phyloP scores from a whole-genome alignment of 2,113 vertebrate genomes.

The Pundamilia nyererei region DNA sequence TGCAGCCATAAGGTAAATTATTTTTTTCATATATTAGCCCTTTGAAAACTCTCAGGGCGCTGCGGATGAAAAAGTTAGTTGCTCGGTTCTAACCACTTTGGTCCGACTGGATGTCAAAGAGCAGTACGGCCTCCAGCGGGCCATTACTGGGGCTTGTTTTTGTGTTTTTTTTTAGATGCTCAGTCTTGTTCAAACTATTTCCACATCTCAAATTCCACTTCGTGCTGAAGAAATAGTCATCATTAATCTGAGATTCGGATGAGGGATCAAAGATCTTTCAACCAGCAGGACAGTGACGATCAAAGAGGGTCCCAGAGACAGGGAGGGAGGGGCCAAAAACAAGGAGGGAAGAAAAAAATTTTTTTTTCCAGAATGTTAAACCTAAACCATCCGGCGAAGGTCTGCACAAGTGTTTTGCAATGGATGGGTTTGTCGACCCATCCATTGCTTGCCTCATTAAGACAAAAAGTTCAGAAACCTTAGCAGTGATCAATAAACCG shows the following conservation, averaged over 20 bases:
- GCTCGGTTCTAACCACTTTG: conserved; percentile 55
- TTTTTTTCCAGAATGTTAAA: background rate
- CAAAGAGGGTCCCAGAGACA: background rate
- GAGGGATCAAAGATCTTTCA: conserved; percentile 22
- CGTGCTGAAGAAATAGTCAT: conserved; percentile 23
- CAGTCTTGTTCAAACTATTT: conserved; percentile 36
- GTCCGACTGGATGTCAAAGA: conserved; percentile 42
- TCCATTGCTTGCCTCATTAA: conserved; percentile 21
- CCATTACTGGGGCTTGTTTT: background rate
- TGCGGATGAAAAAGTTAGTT: conserved; percentile 23
- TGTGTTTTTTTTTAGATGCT: background rate
- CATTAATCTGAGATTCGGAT: conserved; percentile 1
- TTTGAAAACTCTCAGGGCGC: background rate
- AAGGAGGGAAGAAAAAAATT: background rate
- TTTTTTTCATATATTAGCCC: conserved; percentile 3
- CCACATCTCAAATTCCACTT: conserved; percentile 26
- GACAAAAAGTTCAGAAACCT: conserved; percentile 16
- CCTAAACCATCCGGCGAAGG: background rate
- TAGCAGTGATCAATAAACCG: conserved; percentile 17
- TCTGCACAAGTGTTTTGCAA: background rate
- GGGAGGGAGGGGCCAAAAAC: background rate
- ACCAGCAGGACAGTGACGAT: conserved; percentile 27
- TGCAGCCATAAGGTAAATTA: conserved; percentile 52
- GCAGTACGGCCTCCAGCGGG: background rate
- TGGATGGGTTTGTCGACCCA: background rate